Percentiles rank a stretch among this genome's conserved stretches.
Evolutionary conservation across 2,888 invertebrate species (phyloP).

Genomic region (Lymantria monacha): DNA sequence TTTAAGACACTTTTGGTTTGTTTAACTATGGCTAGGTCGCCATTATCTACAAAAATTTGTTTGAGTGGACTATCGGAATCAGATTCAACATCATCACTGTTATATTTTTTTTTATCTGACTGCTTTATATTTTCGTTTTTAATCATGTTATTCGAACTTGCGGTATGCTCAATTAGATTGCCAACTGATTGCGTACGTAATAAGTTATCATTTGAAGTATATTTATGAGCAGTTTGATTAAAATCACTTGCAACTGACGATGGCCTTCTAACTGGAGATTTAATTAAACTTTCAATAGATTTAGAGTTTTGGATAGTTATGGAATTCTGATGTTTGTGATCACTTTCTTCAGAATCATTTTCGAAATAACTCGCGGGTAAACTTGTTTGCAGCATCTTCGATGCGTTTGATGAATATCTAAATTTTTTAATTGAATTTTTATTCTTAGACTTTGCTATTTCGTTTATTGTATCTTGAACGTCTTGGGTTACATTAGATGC

Average conservation of each 20-base stretch:
- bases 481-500: constrained; percentile 12
- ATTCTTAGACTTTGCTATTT: constrained; percentile 1
- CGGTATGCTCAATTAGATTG: constrained; percentile 36
- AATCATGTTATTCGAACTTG: constrained; percentile 15
- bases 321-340: constrained; percentile 43
- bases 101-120: constrained; percentile 30
- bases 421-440: constrained; percentile 2
- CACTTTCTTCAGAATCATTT: constrained; percentile 42
- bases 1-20: constrained; percentile 83
- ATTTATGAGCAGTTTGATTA: constrained; percentile 38
- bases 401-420: constrained; percentile 9
- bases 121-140: constrained; percentile 7
- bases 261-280: constrained; percentile 65
- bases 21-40: constrained; percentile 39
- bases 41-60: constrained; percentile 51
- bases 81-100: constrained; percentile 54
- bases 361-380: constrained; percentile 34
- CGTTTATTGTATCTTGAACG: constrained; percentile 4
- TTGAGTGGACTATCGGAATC: constrained; percentile 42
- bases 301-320: constrained; percentile 44
- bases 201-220: constrained; percentile 35
- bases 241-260: constrained; percentile 49
- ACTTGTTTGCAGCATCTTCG: constrained; percentile 14
- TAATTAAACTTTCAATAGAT: constrained; percentile 58
- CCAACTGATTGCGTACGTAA: constrained; percentile 51